These are phyloP conservation scores for Sarotherodon lohbergeri DNA, from an alignment of 2,113 vertebrate genomes.

Conservation along the genomic window DNA sequence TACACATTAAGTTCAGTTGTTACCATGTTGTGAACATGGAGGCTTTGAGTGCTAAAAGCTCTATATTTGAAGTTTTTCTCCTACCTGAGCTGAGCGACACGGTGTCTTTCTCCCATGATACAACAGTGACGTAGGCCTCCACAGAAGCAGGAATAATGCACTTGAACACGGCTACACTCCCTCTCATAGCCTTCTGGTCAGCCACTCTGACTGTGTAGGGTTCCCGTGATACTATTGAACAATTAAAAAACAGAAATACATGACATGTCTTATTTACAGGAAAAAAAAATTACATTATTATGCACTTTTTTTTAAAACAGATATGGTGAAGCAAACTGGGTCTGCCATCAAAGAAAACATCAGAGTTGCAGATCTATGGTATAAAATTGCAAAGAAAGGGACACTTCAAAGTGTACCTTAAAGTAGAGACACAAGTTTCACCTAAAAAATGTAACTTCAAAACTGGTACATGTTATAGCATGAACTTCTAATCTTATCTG, in stretches of 20 bases:
- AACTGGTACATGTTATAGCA: not conserved
- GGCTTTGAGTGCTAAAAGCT: not conserved
- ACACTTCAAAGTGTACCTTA: not conserved
- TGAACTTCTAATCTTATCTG: not conserved
- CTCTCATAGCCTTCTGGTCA: constrained; percentile 99
- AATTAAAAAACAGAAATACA: not conserved
- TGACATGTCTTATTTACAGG: not conserved
- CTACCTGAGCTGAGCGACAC: constrained; percentile 98
- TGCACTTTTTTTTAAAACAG: not conserved
- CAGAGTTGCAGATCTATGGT: not conserved
- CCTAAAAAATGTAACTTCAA: not conserved
- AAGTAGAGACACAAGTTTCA: not conserved
- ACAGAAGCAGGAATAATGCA: constrained; percentile 99
- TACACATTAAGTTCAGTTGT: not conserved
- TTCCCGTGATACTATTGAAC: constrained; percentile 88
- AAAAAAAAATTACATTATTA: not conserved
- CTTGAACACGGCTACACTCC: constrained; percentile 99
- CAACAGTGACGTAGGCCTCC: constrained; percentile 94
- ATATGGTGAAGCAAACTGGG: not conserved
- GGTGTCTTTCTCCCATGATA: constrained; percentile 99
- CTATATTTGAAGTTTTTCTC: constrained; percentile 1
- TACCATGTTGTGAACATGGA: not conserved
- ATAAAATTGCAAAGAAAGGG: not conserved
- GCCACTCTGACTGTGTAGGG: constrained; percentile 98
- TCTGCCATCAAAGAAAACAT: not conserved